Evolutionary conservation across 2,113 vertebrate genomes (phyloP), one percentile per base, ranked within the genome.

Genomic region (Calyptommatus sinebrachiatus): DNA sequence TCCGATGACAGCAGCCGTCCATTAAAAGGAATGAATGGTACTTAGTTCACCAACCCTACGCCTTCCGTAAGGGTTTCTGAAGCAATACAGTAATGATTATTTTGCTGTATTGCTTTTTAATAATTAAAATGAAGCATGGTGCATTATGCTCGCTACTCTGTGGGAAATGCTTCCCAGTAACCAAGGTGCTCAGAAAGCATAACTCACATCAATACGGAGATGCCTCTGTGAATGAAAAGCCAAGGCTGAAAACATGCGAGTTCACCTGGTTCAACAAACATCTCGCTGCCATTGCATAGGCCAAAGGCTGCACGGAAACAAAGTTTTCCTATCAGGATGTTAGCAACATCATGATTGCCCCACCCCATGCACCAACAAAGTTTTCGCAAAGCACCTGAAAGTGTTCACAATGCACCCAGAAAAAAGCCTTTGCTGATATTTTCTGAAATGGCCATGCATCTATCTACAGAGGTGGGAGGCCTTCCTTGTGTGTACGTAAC

Each of bases 61-160:
- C 85, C 87, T 85, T 90, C 89, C 84, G 79, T 90, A 92, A 91
- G 85, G 88, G 89, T 87, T 91, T 81, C 82, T 79, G 86, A 82
- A 88, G 82, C 79, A 84, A 85, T 87, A 86, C 83, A 86, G 3
- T 89, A 90, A 88, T 81, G 86, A 88, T 86, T 92, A 83, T 87
- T 83, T 75, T 83, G 82, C 90, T 91, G 74, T 88, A 89, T 82
- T 90, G 83, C 85, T 76, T 88, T 91, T 92, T 91, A 92, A 91
- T 92, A 91, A 92, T 93, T 93, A 84, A 93, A 80, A 88, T 83
- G 87, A 88, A 88, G 79, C 1, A 0, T 46, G 61, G 85, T 90
- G 86, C 86, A 85, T 90, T 85, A 89, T 73, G 76, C 78, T 82
- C 68, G 79, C 79, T 35, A 35, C 76, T 83, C 76, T 81, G 26